These are phyloP conservation scores for Cepphus grylle DNA, from an alignment of 2,113 vertebrate genomes.

Conservation along the genomic window DNA sequence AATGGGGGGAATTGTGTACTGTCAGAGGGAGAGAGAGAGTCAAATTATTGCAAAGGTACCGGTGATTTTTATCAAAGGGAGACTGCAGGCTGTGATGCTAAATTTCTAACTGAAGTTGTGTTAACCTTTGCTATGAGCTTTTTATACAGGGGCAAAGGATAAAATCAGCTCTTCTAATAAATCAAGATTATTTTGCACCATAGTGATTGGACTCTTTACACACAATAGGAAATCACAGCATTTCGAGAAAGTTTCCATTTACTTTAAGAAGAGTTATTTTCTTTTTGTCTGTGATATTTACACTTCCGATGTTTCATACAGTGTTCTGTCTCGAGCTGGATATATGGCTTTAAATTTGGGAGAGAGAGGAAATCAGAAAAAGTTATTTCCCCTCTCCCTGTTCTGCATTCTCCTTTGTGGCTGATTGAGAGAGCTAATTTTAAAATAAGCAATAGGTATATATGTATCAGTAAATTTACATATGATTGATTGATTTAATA, in stretches of 20 bases:
- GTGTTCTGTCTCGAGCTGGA: neutral
- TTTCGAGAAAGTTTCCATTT: neutral
- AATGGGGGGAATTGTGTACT: neutral
- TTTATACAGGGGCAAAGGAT: neutral
- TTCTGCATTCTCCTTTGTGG: neutral
- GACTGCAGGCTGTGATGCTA: neutral
- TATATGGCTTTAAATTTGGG: neutral
- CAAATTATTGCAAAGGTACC: neutral
- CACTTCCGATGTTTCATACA: neutral
- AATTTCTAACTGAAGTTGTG: neutral
- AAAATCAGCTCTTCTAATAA: neutral
- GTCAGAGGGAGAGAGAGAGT: neutral
- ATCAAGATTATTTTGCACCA: neutral
- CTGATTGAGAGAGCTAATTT: neutral
- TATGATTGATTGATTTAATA: neutral
- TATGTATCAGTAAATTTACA: neutral
- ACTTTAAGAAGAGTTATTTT: neutral
- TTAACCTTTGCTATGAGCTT: neutral
- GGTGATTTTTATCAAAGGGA: neutral
- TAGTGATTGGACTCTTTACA: neutral
- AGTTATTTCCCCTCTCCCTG: neutral
- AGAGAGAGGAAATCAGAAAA: neutral
- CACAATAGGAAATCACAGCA: neutral
- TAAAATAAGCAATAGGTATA: neutral
- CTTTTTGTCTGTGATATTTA: conserved; percentile 3